Evolutionary conservation across 2,888 invertebrate species (phyloP), one percentile per base, ranked within the genome.

Genomic region (Serripes groenlandicus): DNA sequence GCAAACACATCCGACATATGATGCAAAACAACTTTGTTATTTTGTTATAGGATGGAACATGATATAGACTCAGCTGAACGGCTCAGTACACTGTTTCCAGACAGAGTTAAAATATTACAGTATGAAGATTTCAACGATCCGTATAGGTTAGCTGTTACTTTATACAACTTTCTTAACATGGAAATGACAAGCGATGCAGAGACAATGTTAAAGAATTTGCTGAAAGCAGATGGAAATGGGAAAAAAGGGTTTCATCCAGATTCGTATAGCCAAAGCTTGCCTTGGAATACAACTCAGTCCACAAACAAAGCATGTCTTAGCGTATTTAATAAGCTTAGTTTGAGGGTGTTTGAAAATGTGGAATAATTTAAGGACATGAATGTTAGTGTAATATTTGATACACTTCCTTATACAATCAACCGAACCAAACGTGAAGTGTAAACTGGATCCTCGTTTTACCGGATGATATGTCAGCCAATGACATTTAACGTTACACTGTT

Each of bases 51-150:
- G 28, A 58, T 58, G 23, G 58, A 58, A 58, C 23, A 58, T 5
- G 58, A 58, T 15, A 26, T 58, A 3, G 58, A 5, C 2, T 28
- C 7, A 28, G 58, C 58, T 7, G 23, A 26, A 26, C 11, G 15
- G 15, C 28, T 58, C 4, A 58, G 28, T 23, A 3, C 26, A 7
- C 4, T n/a, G 3, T 79, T 28, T 54, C 79, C 74, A 30, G 35
- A 54, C 21, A 56, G 79, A 18, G 56, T 79, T 18, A 70, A 49
- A 30, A 62, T 70, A 9, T 21, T 79, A 0, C 79, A 79, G 28
- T 79, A 79, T 21, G 79, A 79, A 62, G 75, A 75, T 37, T 79
- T 79, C 56, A 37, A 74, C 18, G 71, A 79, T 34, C 69, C 75
- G 28, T 26, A 37, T 4, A 34, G 54, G 37, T 75, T 70, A 75